Evolutionary conservation across 1,140 invertebrate genomes (phyloP).

Genomic region (Conopomorpha cramerella): DNA sequence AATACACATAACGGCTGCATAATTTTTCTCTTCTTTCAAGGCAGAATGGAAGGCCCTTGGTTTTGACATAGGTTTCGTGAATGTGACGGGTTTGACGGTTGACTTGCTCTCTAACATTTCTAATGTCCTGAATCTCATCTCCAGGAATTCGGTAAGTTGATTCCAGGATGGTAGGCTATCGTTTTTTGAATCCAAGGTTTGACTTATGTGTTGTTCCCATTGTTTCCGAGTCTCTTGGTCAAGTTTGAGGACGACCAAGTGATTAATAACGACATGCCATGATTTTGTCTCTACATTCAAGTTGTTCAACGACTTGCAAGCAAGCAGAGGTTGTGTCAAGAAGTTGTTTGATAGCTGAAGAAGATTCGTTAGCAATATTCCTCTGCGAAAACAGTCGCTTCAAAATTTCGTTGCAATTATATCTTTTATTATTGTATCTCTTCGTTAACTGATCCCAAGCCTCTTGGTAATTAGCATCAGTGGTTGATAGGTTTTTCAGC

Average conservation of each 20-base stretch:
- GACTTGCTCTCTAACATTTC: conserved; percentile 8
- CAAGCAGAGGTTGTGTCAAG: conserved; percentile 12
- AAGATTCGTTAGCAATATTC: conserved; percentile 7
- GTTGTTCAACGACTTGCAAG: conserved; percentile 11
- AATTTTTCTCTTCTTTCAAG: too few species aligned
- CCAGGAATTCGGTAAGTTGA: conserved; percentile 6
- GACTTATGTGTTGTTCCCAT: conserved; percentile 4
- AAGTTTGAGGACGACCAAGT: conserved; percentile 4
- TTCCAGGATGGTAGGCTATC: conserved; percentile 8
- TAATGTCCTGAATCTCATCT: conserved; percentile 8
- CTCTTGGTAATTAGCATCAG: conserved; percentile 10
- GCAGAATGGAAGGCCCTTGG: too few species aligned
- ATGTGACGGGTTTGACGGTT: too few species aligned
- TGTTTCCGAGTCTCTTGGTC: conserved; percentile 2
- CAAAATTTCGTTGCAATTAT: conserved; percentile 13
- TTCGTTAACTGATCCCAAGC: conserved; percentile 9
- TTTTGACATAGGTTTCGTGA: too few species aligned
- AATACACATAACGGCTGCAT: too few species aligned
- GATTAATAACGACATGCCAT: conserved; percentile 9
- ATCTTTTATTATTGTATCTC: conserved; percentile 7
- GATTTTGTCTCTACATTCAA: conserved; percentile 3
- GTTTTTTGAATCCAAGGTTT: background rate
- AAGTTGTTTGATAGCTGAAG: conserved; percentile 6
- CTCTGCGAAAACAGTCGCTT: conserved; percentile 11
- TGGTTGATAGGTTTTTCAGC: conserved; percentile 8